A percentile compares a stretch with the other conserved stretches of the same genome.
Evolutionary conservation across 2,888 invertebrate species (phyloP).

Genomic region (Mesochorus sp.): DNA sequence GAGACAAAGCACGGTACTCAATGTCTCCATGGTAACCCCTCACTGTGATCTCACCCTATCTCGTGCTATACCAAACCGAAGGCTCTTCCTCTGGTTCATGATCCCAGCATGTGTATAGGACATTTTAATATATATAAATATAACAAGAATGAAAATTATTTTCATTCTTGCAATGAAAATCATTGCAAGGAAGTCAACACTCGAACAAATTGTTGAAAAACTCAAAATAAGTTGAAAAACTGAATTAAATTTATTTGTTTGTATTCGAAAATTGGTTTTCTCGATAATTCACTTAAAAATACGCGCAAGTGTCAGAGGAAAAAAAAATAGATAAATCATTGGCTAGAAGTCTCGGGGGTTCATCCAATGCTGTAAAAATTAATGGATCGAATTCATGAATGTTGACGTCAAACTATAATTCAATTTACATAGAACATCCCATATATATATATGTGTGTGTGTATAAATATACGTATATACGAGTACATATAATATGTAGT

Average conservation of each 20-base stretch:
- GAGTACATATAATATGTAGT: no score
- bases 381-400: no score
- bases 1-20: slow-evolving; percentile 64
- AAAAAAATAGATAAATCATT: no score
- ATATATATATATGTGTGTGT: not conserved
- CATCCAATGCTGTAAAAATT: no score
- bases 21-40: slow-evolving; percentile 68
- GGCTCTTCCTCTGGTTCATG: not conserved
- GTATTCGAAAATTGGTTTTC: not conserved
- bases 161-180: no score
- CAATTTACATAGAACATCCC: not conserved
- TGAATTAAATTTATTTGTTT: no score
- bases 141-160: not conserved
- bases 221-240: no score
- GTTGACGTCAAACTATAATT: no score
- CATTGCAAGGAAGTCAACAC: no score
- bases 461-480: no score
- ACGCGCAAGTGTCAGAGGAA: not conserved
- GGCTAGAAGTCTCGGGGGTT: no score
- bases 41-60: slow-evolving; percentile 60
- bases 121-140: not conserved
- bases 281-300: not conserved
- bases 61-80: slow-evolving; percentile 43
- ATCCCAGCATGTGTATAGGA: not conserved
- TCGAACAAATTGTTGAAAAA: no score